phyloP scores from a whole-genome alignment of 2,888 invertebrate genomes.

The Pimpla rufipes region DNA sequence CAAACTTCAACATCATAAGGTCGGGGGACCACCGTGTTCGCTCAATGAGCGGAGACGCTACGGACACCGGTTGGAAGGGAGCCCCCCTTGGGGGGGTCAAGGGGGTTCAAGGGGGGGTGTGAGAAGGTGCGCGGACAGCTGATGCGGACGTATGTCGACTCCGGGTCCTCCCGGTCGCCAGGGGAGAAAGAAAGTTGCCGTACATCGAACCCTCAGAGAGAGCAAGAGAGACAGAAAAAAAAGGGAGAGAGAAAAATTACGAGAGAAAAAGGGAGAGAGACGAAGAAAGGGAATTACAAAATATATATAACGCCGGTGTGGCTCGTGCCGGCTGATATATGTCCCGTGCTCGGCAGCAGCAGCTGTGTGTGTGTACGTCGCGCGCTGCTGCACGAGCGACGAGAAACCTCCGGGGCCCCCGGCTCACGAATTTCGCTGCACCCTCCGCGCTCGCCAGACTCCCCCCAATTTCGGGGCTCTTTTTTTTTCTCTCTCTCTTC shows the following conservation, averaged over 20 bases:
- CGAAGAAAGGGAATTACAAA: conserved; percentile 50
- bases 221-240: no score
- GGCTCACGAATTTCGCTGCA: conserved; percentile 65
- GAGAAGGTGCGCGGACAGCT: conserved; percentile 78
- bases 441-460: conserved; percentile 53
- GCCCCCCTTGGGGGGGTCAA: no score
- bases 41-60: not conserved
- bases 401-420: no score
- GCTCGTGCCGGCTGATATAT: conserved; percentile 80
- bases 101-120: conserved; percentile 52
- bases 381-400: not conserved
- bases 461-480: conserved; percentile 55
- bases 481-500: conserved; percentile 54
- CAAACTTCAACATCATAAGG: no score
- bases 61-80: conserved; percentile 14
- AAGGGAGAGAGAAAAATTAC: conserved; percentile 52
- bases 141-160: conserved; percentile 75
- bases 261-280: conserved; percentile 35
- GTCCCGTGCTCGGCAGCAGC: conserved; percentile 24
- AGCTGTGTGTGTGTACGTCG: not conserved
- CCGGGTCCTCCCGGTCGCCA: not conserved
- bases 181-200: conserved; percentile 18
- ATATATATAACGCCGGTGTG: conserved; percentile 73
- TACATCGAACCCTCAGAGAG: not conserved
- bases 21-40: conserved; percentile 42